Conservation (phyloP, 1,140 invertebrate genomes). For the Penaeus japonicus region DNA sequence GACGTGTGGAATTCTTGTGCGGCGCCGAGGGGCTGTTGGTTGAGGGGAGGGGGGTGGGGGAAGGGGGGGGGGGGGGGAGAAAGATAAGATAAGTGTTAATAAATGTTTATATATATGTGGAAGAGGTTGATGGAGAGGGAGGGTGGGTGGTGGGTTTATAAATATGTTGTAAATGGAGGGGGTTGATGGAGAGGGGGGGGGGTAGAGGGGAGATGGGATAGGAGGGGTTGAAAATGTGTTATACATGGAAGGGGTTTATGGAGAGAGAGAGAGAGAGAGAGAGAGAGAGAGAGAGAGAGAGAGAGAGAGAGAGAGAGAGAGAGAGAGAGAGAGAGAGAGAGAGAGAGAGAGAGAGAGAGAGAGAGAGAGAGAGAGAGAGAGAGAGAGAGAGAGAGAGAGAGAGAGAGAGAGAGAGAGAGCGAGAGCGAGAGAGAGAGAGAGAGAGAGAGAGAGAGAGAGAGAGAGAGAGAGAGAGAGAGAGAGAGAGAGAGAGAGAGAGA, state of each 20-base stretch:
- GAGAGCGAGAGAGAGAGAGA: not conserved
- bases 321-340: not conserved
- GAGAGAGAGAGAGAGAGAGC: not conserved
- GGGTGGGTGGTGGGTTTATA: not conserved
- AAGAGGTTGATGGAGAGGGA: not conserved
- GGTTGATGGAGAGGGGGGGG: not conserved
- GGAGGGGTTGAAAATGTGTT: not conserved
- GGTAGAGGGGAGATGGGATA: not conserved
- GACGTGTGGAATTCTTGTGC: constrained; percentile 92
- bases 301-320: not conserved
- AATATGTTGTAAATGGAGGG: not conserved
- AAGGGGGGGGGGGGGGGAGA: constrained; percentile 60
- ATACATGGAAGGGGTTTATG: not conserved
- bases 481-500: constrained; percentile 6
- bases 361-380: not conserved
- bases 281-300: not conserved
- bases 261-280: not conserved
- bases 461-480: not conserved
- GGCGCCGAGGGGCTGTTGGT: constrained; percentile 82
- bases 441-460: not conserved
- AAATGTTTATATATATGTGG: not conserved
- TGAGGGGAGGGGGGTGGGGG: not conserved
- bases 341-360: not conserved
- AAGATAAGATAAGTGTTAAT: constrained; percentile 21
- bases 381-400: not conserved